Evolutionary conservation across 2,113 vertebrate species (phyloP).

Genomic region (Jacana jacana): DNA sequence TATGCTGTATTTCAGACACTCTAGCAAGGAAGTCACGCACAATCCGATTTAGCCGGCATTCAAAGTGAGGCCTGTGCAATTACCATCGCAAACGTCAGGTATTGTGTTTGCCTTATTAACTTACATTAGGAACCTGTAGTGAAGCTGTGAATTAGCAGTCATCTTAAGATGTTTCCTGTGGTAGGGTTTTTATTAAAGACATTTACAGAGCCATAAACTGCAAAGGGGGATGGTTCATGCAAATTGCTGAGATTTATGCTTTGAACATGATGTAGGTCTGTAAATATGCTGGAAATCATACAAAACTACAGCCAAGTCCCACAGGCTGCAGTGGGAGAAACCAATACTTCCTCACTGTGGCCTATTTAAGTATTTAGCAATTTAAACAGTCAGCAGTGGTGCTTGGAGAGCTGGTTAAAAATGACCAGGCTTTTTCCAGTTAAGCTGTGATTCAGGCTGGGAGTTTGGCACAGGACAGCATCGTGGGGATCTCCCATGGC

Average conservation of each 20-base stretch:
- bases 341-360: not conserved
- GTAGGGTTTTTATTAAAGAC: constrained; percentile 3
- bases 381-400: not conserved
- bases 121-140: not conserved
- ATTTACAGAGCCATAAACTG: constrained; percentile 3
- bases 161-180: not conserved
- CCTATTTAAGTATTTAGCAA: not conserved
- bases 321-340: not conserved
- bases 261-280: not conserved
- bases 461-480: not conserved
- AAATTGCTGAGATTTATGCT: constrained; percentile 2
- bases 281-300: not conserved
- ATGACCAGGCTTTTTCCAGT: not conserved
- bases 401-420: not conserved
- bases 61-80: not conserved
- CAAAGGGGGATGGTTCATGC: not conserved
- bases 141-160: constrained; percentile 17
- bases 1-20: not conserved
- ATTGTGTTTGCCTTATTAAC: constrained; percentile 15
- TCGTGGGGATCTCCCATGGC: not conserved
- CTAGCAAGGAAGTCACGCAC: not conserved
- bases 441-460: not conserved
- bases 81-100: not conserved
- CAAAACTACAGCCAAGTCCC: not conserved
- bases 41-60: not conserved